A percentile compares a stretch with the other conserved stretches of the same genome.
Conservation (phyloP, 2,113 vertebrate species). For the Tricholaema leucomelas region DNA sequence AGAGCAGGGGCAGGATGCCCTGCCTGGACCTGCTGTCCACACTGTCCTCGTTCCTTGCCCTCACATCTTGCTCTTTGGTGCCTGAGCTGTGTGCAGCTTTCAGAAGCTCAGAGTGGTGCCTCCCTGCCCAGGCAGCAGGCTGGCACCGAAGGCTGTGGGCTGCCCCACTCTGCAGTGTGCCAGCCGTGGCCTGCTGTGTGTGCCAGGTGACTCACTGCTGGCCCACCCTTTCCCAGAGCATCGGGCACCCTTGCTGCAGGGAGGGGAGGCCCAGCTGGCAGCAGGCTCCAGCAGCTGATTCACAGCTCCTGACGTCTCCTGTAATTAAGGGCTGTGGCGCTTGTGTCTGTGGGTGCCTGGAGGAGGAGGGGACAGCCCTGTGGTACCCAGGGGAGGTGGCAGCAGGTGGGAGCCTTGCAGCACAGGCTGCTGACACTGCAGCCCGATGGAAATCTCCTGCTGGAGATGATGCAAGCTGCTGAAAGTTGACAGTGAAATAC, state of each 20-base stretch:
- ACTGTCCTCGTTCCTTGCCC: not conserved
- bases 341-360: not conserved
- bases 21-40: no score
- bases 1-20: no score
- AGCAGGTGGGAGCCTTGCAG: not conserved
- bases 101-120: not conserved
- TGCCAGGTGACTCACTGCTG: not conserved
- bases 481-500: not conserved
- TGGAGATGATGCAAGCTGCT: constrained; percentile 15
- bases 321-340: not conserved
- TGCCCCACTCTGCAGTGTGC: not conserved
- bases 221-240: not conserved
- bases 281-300: not conserved
- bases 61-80: not conserved
- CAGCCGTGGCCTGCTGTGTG: not conserved
- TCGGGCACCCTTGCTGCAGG: not conserved
- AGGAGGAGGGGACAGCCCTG: not conserved
- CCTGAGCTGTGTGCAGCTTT: not conserved
- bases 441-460: not conserved
- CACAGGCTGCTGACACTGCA: not conserved
- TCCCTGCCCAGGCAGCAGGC: not conserved
- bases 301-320: not conserved
- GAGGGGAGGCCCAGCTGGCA: not conserved
- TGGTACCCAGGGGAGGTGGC: not conserved
- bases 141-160: not conserved